Evolutionary conservation across 2,797 vertebrate species (phyloP), one percentile per base, ranked within the genome.

Genomic region (Cuculus canorus): DNA sequence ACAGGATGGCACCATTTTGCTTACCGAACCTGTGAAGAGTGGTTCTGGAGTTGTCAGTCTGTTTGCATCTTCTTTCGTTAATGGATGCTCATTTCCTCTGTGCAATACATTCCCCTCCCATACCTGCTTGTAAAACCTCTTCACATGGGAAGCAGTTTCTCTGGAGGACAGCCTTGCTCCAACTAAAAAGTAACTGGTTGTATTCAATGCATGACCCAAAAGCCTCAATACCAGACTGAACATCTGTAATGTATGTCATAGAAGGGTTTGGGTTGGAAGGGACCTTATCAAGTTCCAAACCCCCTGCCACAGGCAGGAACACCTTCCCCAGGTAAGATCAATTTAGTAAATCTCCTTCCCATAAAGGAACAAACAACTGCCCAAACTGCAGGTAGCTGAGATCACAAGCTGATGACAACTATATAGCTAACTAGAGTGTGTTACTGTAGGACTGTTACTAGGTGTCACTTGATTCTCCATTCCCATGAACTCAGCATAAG

Each of bases 391-490:
- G 37, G 18, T 53, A 47, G 14, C 21, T 22, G 52, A 21, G 53
- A 27, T 53, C n/a, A 17, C 17, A 41, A 48, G 14, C 0, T 0
- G 23, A 16, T 30, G 22, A 48, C 12, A 60, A 18, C 64, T 39
- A 24, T 1, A 3, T 2, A 47, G 14, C 32, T 45, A 64, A 47
- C 6, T 9, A 3, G 23, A 66, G 33, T 3, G 6, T 39, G 17
- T 25, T n/a, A 48, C 65, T 21, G 37, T 9, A 19, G 17, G 41
- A 54, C 32, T 65, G 37, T 16, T 86, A 39, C 33, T n/a, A 11
- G 11, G 25, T 17, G n/a, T 57, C 60, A 63, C 75, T 86, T 28
- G n/a, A 64, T 83, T 66, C 78, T 90, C 52, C 56, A 16, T 43
- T 92, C 68, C 48, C 41, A 43, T 1, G 1, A 60, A 52, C 60